phyloP scores from a whole-genome alignment of 2,797 vertebrate species.

The Crenuchus spilurus region DNA sequence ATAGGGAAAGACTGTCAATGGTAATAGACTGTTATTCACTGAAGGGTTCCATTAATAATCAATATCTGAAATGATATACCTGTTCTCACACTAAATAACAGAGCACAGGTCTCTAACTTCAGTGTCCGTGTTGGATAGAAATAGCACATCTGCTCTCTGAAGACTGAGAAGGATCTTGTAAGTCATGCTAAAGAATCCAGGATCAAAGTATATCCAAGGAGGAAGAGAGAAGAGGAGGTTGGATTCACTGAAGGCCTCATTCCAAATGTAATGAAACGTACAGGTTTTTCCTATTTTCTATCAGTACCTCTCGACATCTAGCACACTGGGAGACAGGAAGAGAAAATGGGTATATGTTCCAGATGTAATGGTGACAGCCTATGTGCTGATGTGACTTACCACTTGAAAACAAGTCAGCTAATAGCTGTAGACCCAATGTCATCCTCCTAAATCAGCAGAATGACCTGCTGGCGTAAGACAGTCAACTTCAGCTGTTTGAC shows the following conservation, averaged over 20 bases:
- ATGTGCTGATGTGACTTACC: conserved; percentile 8
- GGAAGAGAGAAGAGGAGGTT: not conserved
- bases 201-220: not conserved
- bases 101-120: not conserved
- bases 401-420: conserved; percentile 13
- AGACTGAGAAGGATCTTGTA: not conserved
- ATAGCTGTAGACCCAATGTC: conserved; percentile 5
- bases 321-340: not conserved
- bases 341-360: not conserved
- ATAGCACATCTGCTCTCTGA: conserved; percentile 13
- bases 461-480: conserved; percentile 23
- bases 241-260: not conserved
- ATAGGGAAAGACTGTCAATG: no score
- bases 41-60: no score
- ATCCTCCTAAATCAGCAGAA: conserved; percentile 38
- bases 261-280: conserved; percentile 1
- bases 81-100: not conserved
- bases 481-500: conserved; percentile 27
- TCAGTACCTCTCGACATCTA: conserved; percentile 16
- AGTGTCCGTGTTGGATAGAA: not conserved
- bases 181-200: conserved; percentile 4
- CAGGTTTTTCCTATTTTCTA: conserved; percentile 8
- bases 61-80: no score
- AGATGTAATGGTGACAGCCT: not conserved
- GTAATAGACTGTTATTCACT: no score